phyloP scores from a whole-genome alignment of 1,140 invertebrate species.

The Octopus bimaculoides region DNA sequence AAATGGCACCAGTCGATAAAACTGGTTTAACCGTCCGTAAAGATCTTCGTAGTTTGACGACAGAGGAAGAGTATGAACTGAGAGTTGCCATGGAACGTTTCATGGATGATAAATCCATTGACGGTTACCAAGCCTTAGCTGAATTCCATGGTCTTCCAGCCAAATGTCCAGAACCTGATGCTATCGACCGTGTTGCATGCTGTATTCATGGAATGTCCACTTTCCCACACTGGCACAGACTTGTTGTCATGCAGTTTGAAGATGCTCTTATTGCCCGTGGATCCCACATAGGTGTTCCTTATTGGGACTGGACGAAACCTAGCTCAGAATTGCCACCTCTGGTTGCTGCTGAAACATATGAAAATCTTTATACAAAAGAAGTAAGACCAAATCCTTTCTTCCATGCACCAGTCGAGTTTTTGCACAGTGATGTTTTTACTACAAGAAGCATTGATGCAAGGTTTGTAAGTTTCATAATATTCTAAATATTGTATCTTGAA shows the following conservation, averaged over 20 bases:
- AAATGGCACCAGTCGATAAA: not conserved
- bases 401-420: not conserved
- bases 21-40: constrained; percentile 16
- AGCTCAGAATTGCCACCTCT: constrained; percentile 19
- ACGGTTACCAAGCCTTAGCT: constrained; percentile 15
- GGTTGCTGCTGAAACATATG: constrained; percentile 15
- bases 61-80: constrained; percentile 22
- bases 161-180: constrained; percentile 4
- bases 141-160: constrained; percentile 12
- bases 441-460: not conserved
- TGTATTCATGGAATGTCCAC: constrained; percentile 32
- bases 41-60: constrained; percentile 21
- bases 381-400: constrained; percentile 25
- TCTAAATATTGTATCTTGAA: too few relatives aligned
- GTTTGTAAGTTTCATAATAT: too few relatives aligned
- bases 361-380: constrained; percentile 17
- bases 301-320: constrained; percentile 30
- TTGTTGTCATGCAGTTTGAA: constrained; percentile 34
- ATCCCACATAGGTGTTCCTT: constrained; percentile 27
- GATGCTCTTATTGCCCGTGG: constrained; percentile 30
- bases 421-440: not conserved
- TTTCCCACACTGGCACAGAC: constrained; percentile 34
- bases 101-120: constrained; percentile 11
- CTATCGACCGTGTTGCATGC: constrained; percentile 20
- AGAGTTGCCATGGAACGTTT: constrained; percentile 25